Base-by-base conservation (phyloP, 2,888 invertebrate genomes). In the Gasteruption jaculator region DNA sequence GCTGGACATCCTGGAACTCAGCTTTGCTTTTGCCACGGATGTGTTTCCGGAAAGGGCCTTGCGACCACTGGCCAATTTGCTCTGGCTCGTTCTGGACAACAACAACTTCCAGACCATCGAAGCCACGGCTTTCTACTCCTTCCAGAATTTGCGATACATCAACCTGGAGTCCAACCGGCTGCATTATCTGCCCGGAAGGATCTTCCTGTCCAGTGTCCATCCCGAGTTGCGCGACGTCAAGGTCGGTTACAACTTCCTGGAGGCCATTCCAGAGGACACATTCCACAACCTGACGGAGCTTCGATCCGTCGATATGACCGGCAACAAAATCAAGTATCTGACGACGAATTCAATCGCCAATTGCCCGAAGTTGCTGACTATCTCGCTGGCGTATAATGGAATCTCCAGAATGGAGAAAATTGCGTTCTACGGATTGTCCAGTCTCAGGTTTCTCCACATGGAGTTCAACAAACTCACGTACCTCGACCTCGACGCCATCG, bases 91-190 rank as follows among this genome's bases (percentile, higher is more conserved):
- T 1, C 74, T 91, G 59, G 91, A 92, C 69, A 90, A 91, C 71
- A 92, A 92, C 61, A 87, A 89, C 63, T 81, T 91, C 55, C 83
- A 86, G 64, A 76, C 78, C 10, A 74, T 91, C 11, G 80, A 82
- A 39, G 76, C 83, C 27, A 79, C 83, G n/a, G 82, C 86, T 5
- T 76, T 90, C 26, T 80, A 81, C 45, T 76, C 80, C 0, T 63
- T 68, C n/a, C 53, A 57, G 7, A 55, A 63, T 26, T 38, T 68
- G 18, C 84, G 84, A 61, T 91, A 91, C 71, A 75, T 91, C 42
- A 91, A 91, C 70, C 73, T 93, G 60, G 91, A 91, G 61, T 89
- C 87, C 39, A 93, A 93, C 71, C 80, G 85, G 56, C 76, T 93
- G 8, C 80, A 82, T 46, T 76, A 78, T 29, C 74, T 92, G 43